Percentiles rank a stretch among this genome's conserved stretches.
These are phyloP conservation scores for Callyntrura guangdongensis DNA, from an alignment of 2,888 invertebrate genomes.

Conservation along the genomic window DNA sequence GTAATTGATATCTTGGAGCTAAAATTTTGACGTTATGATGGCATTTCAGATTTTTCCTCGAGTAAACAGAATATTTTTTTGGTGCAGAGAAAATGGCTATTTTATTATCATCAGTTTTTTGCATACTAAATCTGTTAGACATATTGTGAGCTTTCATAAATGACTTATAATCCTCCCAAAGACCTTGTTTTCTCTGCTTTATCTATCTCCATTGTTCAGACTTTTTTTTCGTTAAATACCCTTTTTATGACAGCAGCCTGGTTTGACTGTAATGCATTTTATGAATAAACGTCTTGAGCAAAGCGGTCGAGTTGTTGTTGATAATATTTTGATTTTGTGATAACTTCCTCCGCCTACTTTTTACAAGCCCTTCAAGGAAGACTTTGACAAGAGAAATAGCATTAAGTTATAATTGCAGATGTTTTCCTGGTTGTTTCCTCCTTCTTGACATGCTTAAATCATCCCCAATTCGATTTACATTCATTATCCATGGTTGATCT, in stretches of 20 bases:
- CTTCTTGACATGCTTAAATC: constrained; percentile 60
- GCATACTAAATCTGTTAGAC: constrained; percentile 62
- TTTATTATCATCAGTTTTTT: constrained; percentile 50
- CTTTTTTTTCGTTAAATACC: neutral
- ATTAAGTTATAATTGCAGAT: constrained; percentile 67
- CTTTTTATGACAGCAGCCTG: neutral
- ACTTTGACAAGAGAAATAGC: constrained; percentile 61
- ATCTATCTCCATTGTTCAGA: constrained; percentile 37
- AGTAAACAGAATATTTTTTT: neutral
- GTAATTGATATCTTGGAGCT: constrained; percentile 40
- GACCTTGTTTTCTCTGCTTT: constrained; percentile 61
- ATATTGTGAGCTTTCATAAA: constrained; percentile 14
- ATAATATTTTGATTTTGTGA: constrained; percentile 62
- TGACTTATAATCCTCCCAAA: constrained; percentile 52
- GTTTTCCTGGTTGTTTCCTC: constrained; percentile 65
- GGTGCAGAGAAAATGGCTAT: neutral
- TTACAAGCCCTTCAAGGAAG: constrained; percentile 43
- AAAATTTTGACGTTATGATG: constrained; percentile 52
- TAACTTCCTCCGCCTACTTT: constrained; percentile 45
- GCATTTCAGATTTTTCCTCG: constrained; percentile 9
- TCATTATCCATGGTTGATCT: constrained; percentile 8
- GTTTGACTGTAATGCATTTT: constrained; percentile 3
- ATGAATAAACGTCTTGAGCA: constrained; percentile 35
- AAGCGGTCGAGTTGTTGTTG: constrained; percentile 17
- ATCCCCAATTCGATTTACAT: constrained; percentile 33